These are phyloP conservation scores for Drosophila tanythrix DNA, from an alignment of 2,888 invertebrate genomes.

Conservation along the genomic window DNA sequence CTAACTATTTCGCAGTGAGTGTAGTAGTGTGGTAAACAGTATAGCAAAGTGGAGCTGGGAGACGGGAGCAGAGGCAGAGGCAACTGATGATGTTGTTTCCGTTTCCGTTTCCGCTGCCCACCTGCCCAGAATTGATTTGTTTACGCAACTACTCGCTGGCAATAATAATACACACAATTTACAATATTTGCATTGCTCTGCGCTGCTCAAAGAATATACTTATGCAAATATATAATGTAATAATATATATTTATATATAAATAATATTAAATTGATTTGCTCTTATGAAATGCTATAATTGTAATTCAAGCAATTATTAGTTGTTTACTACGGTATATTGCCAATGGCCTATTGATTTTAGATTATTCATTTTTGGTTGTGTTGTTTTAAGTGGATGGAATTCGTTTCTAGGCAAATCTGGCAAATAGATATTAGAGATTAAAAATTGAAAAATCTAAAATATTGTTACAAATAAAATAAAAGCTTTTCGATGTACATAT, in stretches of 20 bases:
- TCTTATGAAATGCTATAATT: not conserved
- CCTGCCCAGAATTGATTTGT: slow-evolving; percentile 40
- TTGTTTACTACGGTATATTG: not conserved
- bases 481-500: not conserved
- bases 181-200: slow-evolving; percentile 14
- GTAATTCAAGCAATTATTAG: not conserved
- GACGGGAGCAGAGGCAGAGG: not conserved
- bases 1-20: slow-evolving; percentile 16
- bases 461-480: no score
- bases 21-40: not conserved
- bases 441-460: not conserved
- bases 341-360: not conserved
- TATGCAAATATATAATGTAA: not conserved
- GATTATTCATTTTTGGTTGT: not conserved
- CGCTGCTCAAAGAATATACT: slow-evolving; percentile 10
- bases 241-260: not conserved
- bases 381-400: not conserved
- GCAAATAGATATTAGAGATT: no score
- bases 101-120: slow-evolving; percentile 56
- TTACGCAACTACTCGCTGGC: slow-evolving; percentile 43
- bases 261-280: not conserved
- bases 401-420: not conserved
- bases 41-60: not conserved
- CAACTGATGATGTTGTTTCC: slow-evolving; percentile 50
- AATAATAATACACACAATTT: slow-evolving; percentile 44